Evolutionary conservation across 2,113 vertebrate species (phyloP).

Genomic region (Centrocercus urophasianus): DNA sequence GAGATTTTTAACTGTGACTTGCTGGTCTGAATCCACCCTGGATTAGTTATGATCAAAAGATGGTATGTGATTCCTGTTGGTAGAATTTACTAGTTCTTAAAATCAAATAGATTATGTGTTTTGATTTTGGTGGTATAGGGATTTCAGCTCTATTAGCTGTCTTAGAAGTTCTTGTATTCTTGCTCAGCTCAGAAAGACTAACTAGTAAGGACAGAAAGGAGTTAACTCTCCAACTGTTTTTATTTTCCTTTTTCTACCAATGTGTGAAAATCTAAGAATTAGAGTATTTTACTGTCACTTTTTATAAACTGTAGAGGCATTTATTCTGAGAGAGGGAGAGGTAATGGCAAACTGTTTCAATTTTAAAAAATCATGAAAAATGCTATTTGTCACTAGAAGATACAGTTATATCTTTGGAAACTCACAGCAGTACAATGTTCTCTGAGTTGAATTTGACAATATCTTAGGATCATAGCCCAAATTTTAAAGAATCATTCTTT

Average conservation of each 20-base stretch:
- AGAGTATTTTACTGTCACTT: background rate
- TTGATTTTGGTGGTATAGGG: background rate
- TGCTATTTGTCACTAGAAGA: background rate
- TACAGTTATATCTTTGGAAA: background rate
- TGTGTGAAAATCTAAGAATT: background rate
- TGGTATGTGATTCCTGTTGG: background rate
- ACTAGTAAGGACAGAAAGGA: background rate
- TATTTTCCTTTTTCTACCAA: background rate
- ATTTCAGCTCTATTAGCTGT: background rate
- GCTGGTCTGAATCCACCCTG: background rate
- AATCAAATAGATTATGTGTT: background rate
- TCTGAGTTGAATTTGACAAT: background rate
- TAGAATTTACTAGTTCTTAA: background rate
- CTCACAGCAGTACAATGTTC: background rate
- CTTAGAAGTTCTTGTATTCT: background rate
- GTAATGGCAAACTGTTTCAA: rapidly evolving
- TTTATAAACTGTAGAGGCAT: background rate
- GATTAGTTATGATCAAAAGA: background rate
- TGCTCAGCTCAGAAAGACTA: background rate
- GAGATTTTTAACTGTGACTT: background rate
- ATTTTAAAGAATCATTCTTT: conserved; percentile 24
- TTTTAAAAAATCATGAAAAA: background rate
- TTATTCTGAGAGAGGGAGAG: background rate
- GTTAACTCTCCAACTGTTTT: background rate
- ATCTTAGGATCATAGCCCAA: background rate